Evolutionary conservation across 1,140 invertebrate genomes (phyloP), one percentile per base, ranked within the genome.

Genomic region (Drosophila gunungcola): DNA sequence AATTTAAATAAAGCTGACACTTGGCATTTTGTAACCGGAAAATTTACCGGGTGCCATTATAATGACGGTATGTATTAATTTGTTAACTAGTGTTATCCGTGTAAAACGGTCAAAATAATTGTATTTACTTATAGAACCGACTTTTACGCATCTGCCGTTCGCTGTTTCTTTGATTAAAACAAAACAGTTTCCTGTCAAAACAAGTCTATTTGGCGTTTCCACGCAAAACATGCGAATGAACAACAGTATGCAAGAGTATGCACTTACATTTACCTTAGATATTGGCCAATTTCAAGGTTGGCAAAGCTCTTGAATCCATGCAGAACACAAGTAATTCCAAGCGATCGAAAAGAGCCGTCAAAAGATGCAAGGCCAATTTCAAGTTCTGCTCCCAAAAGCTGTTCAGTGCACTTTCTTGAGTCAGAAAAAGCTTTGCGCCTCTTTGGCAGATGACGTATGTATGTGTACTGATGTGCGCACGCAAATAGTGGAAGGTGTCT

Each of bases 111-210:
- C 41, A 63, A 13, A 41, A 54, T 21, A 29, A 32, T 32, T 32
- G 7, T 39, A 27, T 53, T 21, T 38, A 62, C 36, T 27, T 54
- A 63, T 63, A 55, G 60, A 57, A 52, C 10, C 48, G 42, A 60
- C 49, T 65, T 73, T 70, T 77, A 69, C 78, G 68, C 73, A 80
- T 80, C 64, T 48, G 57, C 64, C 72, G 41, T 63, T 62, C 57
- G 51, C 53, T 4, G 54, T 29, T 43, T 34, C 25, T 32, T 32
- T 32, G 29, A 7, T 3, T 12, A 55, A 73, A 78, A 60, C 75
- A 75, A 80, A 80, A 38, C 9, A 38, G 1, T 68, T 75, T 61
- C 34, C 60, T 65, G 38, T 43, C 41, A 41, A 51, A 61, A 56
- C 38, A 55, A 60, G 32, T 38, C 48, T 38, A 13, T 42, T 11